A percentile compares a stretch with the other conserved stretches of the same genome.
phyloP scores from a whole-genome alignment of 2,797 vertebrate genomes.

The Eidolon dupreanum region DNA sequence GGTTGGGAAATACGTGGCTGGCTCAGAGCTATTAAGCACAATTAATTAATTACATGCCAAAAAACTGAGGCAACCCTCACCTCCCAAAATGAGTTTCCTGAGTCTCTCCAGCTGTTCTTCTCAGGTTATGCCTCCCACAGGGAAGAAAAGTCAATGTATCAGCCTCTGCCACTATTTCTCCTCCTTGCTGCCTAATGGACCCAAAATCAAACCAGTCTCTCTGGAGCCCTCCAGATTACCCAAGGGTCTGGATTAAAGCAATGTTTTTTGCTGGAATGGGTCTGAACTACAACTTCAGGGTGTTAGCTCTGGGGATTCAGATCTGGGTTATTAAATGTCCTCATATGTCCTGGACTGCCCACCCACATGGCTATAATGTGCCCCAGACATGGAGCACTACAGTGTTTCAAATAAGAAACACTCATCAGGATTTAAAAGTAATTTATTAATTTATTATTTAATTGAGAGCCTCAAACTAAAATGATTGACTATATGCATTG shows the following conservation, averaged over 20 bases:
- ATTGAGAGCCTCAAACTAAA: background rate
- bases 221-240: background rate
- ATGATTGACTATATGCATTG: background rate
- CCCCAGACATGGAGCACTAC: background rate
- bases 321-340: background rate
- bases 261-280: background rate
- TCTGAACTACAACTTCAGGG: background rate
- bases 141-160: background rate
- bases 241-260: background rate
- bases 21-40: background rate
- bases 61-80: background rate
- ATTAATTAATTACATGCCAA: background rate
- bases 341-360: background rate
- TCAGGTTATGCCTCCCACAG: background rate
- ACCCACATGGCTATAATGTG: background rate
- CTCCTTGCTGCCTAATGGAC: background rate
- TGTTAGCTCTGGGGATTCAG: background rate
- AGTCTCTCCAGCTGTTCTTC: background rate
- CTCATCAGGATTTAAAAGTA: background rate
- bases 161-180: background rate
- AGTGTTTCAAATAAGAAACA: background rate
- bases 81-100: conserved; percentile 5
- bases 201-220: background rate
- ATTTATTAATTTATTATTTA: background rate
- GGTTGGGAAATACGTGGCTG: background rate